A percentile compares a stretch with the other conserved stretches of the same genome.
These are phyloP conservation scores for Steromphala cineraria DNA, from an alignment of 2,888 invertebrate species.

Conservation along the genomic window DNA sequence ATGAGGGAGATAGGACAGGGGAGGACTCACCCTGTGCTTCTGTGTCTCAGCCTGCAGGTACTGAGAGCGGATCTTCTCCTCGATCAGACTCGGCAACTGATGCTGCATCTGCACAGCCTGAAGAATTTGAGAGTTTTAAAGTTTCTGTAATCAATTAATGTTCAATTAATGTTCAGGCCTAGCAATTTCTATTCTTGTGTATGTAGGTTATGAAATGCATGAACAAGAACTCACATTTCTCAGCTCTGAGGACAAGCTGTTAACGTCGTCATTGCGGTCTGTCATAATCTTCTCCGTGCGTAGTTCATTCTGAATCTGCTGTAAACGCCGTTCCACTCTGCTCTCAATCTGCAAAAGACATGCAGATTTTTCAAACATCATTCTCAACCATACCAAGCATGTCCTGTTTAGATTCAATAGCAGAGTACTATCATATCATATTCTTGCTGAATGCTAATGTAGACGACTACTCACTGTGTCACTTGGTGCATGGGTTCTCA, in stretches of 20 bases:
- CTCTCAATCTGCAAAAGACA: slow-evolving; percentile 49
- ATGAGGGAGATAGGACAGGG: too few species aligned
- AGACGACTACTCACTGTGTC: slow-evolving; percentile 61
- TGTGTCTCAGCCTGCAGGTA: slow-evolving; percentile 59
- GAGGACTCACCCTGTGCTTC: slow-evolving; percentile 55
- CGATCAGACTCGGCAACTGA: slow-evolving; percentile 43
- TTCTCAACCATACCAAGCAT: too few species aligned
- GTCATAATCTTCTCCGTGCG: slow-evolving; percentile 54
- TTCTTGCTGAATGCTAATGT: too few species aligned
- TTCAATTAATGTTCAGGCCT: too few species aligned
- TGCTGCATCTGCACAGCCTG: slow-evolving; percentile 61
- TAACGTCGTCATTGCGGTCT: slow-evolving; percentile 62
- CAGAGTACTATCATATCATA: too few species aligned
- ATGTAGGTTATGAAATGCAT: too few species aligned
- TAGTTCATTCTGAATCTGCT: slow-evolving; percentile 67
- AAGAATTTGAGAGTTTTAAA: too few species aligned
- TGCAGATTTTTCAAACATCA: slow-evolving; percentile 26
- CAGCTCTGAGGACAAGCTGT: slow-evolving; percentile 64
- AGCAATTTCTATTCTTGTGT: too few species aligned
- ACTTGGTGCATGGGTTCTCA: slow-evolving; percentile 45
- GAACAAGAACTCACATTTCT: slow-evolving; percentile 50
- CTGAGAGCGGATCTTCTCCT: slow-evolving; percentile 51
- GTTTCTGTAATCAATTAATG: too few species aligned
- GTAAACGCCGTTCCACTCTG: slow-evolving; percentile 64
- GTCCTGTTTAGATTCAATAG: too few species aligned